phyloP scores from a whole-genome alignment of 2,113 vertebrate species.

The Urocitellus parryii region DNA sequence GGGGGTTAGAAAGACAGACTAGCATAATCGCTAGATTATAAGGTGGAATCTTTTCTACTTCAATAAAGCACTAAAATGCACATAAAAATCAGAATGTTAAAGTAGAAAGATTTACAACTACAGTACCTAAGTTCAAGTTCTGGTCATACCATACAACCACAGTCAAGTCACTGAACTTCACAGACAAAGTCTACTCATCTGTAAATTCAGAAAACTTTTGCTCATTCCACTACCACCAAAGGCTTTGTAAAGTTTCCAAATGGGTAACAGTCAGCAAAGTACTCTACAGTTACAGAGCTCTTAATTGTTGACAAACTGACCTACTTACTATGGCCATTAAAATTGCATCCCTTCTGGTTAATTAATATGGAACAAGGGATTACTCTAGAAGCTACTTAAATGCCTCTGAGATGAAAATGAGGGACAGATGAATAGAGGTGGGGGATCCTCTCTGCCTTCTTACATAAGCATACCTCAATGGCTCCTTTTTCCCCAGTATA shows the following conservation, averaged over 20 bases:
- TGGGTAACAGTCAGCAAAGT: neutral
- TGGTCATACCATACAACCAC: neutral
- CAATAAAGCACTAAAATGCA: neutral
- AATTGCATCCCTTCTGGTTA: neutral
- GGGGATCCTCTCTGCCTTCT: neutral
- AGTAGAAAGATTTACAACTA: neutral
- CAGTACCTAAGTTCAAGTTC: neutral
- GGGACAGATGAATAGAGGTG: neutral
- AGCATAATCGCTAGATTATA: neutral
- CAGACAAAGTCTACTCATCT: neutral
- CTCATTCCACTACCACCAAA: neutral
- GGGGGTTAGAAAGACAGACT: neutral
- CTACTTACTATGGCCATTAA: neutral
- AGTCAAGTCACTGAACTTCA: neutral
- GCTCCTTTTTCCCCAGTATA: neutral
- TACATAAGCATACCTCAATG: neutral
- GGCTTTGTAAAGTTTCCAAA: neutral
- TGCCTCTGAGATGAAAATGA: neutral
- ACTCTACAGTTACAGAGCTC: neutral
- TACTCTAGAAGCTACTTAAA: slow-evolving; percentile 21
- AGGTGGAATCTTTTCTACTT: neutral
- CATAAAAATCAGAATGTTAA: neutral
- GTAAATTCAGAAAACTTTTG: neutral
- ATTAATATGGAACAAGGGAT: neutral
- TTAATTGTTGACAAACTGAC: neutral